Evolutionary conservation across 92 coral and sea anemone species (phyloP), one percentile per base, ranked within the genome.

Genomic region (Siderastrea radians): DNA sequence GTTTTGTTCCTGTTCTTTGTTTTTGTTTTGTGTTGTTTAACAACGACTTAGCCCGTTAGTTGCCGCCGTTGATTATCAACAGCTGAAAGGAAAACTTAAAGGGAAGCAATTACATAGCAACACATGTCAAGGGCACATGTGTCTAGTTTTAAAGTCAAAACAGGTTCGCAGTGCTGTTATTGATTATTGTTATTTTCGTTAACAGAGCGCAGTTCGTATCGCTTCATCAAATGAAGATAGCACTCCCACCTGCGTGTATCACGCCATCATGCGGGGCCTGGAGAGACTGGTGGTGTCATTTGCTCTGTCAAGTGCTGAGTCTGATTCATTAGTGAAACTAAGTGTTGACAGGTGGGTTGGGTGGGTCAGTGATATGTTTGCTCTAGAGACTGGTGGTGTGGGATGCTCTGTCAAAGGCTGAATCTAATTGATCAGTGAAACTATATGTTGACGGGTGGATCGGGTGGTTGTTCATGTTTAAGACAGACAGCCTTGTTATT

Each of bases 261-360:
- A 97, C 79, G 97, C 99, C 38, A 92, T 97, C 68, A 92, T 97
- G 92, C 92, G 98, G 19, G 99, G 99, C 64, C 93, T 97, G 90
- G 99, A 97, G 77, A 84, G 99, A 82, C 93, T 97, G 10, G 99
- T 97, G 60, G 99, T 97, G n/a, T 97, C 99, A 26, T 97, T 97
- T 84, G 96, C 98, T 17, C 80, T 97, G 65, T 95, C 99, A 50
- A 93, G 95, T 59, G 93, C 95, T 17, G 96, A 95, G 77, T 93
- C 98, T 19, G 99, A 97, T 74, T 92, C 98, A 6, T 80, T 97
- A 49, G 99, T 97, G 19, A 97, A 97, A 57, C 94, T 97, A 13
- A 97, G 99, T 74, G 98, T 95, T 9, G 99, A 97, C 93, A 94
- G 99, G 99, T 97, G 70, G 55, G 94, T 81, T 7, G 60, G 68